These are phyloP conservation scores for Psix sp. DNA, from an alignment of 1,140 invertebrate species.

Conservation along the genomic window DNA sequence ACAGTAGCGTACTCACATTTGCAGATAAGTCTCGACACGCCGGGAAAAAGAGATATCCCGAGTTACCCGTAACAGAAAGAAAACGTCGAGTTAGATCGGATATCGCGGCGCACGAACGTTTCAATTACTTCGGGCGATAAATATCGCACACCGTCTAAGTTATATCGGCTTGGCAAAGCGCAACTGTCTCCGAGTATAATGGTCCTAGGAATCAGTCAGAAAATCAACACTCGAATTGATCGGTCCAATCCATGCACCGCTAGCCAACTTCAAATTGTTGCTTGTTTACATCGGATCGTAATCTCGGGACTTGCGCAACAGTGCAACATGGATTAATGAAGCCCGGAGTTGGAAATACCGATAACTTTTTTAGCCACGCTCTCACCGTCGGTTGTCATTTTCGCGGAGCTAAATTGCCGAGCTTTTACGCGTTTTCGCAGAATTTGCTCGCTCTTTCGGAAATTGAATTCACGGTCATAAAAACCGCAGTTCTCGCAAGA, in stretches of 20 bases:
- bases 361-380: no score
- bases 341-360: conserved; percentile 1
- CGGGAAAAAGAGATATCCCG: conserved; percentile 57
- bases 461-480: conserved; percentile 32
- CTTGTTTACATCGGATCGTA: conserved; percentile 15
- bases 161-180: conserved; percentile 43
- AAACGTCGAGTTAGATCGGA: conserved; percentile 62
- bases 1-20: conserved; percentile 56
- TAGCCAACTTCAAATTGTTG: conserved; percentile 5
- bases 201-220: conserved; percentile 21
- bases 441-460: conserved; percentile 5
- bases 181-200: conserved; percentile 24
- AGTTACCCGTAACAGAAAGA: conserved; percentile 71
- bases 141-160: conserved; percentile 62
- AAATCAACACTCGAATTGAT: conserved; percentile 22
- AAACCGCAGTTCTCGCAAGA: conserved; percentile 16
- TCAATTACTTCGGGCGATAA: conserved; percentile 68
- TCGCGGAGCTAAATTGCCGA: no score
- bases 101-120: conserved; percentile 65
- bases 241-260: not conserved
- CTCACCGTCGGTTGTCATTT: no score
- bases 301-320: not conserved
- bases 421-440: conserved; percentile 23
- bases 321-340: no score
- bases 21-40: conserved; percentile 57